Base-by-base conservation (phyloP, 1,140 invertebrate species). In the Dreissena rostriformis region DNA sequence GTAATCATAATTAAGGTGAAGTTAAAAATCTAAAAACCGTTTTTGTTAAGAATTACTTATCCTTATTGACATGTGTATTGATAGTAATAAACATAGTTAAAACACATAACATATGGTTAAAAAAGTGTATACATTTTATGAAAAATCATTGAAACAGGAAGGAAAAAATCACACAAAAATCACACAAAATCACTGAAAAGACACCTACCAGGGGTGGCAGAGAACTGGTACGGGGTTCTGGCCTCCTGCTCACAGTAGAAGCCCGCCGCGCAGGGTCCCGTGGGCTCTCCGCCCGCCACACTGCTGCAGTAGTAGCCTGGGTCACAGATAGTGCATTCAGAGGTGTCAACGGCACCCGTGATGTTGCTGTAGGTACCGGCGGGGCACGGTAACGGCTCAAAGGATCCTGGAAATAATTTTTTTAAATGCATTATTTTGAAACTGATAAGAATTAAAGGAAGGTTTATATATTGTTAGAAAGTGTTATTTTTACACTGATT, bases 351-450 rank as follows among this genome's bases (percentile, higher is more conserved):
- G 26, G 91, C 90, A 8, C 92, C 92, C 8, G 90, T 86, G 0
- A 89, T 88, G 84, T 93, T 92, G 73, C 91, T 92, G 86, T 92
- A 93, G 2, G 92, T 93, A 19, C 92, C 92, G 29, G 87, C 57
- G 4, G 92, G 92, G 86, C 92, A 93, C 4, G 92, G 92, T 17
- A 71, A 80, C 15, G 91, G 90, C 8, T 86, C 88, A 72, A 68
- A 92, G 0, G 92, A 91, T 12, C 91, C 91, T 92, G 67, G 14
- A 88, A 80, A 75, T 4, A 74, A 71, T n/a, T n/a, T n/a, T n/a
- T n/a, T n/a, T n/a, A n/a, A n/a, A n/a, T n/a, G n/a, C 24, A 14
- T n/a, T 53, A 19, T 0, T 22, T 24, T 76, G 11, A 24, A 8
- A 52, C 4, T 61, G 57, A 12, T 61, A 2, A 61, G 57, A 61